Conservation (phyloP, 2,888 invertebrate genomes). For the Hirtodrosophila alboralis region DNA sequence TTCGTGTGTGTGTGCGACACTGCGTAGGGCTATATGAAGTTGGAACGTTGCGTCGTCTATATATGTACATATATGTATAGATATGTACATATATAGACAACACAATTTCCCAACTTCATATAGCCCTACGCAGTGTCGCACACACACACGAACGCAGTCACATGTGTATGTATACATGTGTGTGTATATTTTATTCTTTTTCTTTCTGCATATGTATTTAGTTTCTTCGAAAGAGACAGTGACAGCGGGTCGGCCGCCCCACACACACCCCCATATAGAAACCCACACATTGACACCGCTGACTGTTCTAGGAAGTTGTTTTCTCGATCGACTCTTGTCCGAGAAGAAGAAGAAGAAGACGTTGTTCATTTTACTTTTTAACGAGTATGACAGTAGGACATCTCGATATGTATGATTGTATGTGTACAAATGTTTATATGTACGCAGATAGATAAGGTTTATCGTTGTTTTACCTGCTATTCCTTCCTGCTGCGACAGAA, state of each 20-base stretch:
- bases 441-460: not conserved
- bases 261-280: not conserved
- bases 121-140: constrained; percentile 13
- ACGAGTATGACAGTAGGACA: constrained; percentile 11
- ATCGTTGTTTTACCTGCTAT: constrained; percentile 6
- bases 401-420: too few species aligned
- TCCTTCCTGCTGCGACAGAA: too few species aligned
- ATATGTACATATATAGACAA: constrained; percentile 15
- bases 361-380: constrained; percentile 24
- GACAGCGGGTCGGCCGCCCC: not conserved
- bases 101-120: constrained; percentile 12
- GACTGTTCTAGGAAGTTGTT: constrained; percentile 39
- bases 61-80: not conserved
- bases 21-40: constrained; percentile 20
- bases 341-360: not conserved
- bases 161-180: constrained; percentile 8
- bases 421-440: not conserved
- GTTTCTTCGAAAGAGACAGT: constrained; percentile 27
- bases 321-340: constrained; percentile 20
- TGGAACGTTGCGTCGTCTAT: constrained; percentile 2
- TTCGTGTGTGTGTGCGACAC: not conserved
- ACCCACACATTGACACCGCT: constrained; percentile 4
- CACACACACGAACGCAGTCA: too few species aligned
- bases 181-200: too few species aligned
- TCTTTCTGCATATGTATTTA: constrained; percentile 16